Evolutionary conservation across 2,888 invertebrate species (phyloP), one percentile per base, ranked within the genome.

Genomic region (Sthenelais limicola): DNA sequence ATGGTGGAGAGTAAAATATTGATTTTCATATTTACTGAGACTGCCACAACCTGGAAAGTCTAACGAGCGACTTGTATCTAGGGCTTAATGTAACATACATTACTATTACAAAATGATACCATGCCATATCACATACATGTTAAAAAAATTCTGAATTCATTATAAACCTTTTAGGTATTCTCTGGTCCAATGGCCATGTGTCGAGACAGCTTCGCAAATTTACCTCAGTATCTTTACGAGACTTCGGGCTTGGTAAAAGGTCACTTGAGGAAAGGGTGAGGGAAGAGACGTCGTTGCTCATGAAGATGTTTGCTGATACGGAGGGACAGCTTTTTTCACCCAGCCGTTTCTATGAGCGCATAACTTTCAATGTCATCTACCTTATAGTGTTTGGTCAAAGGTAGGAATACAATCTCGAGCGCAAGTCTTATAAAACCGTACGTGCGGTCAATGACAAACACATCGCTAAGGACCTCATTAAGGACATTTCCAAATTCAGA

Each of bases 301-400:
- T 70, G 54, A 56, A 18, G 7, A 30, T 30, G 5, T 32, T 70
- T 18, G 56, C 32, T 28, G 21, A 18, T 4, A 70, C 70, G 12
- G 21, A 52, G 15, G 70, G 70, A 2, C 18, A 26, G 21, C 43
- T 47, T 28, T 70, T 70, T n/a, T n/a, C 54, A 12, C 73, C 81
- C 18, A 81, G 80, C 33, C 77, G 79, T 0, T 75, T 73, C 7
- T 62, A 82, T 7, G 73, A 78, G 62, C 78, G 78, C 7, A 80
- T 79, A 3, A 77, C 80, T 0, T 78, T 79, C 5, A 83, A 82
- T 54, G 80, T 82, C 51, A 82, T 82, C 26, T 83, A 81, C 52
- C 79, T 77, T 71, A 79, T 83, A 2, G 79, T 82, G 77, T 82
- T 82, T 73, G 82, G 82, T 26, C 74, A 76, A 26, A 80, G 82